These are phyloP conservation scores for Phyllopteryx taeniolatus DNA, from an alignment of 2,113 vertebrate genomes.

Conservation along the genomic window DNA sequence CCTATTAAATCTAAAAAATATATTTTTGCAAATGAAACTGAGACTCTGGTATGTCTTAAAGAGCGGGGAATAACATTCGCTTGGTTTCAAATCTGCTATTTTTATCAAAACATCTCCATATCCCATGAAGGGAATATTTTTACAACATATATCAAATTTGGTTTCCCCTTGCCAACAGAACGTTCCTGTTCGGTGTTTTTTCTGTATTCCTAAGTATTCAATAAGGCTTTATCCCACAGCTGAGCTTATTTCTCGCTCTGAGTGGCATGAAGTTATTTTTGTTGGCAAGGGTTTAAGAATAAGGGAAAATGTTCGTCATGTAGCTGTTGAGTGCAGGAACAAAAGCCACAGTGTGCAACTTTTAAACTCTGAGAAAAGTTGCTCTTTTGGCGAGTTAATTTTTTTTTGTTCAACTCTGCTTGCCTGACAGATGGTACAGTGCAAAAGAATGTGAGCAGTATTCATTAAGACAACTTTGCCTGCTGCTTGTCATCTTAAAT, in stretches of 20 bases:
- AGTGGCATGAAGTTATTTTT: conserved; percentile 49
- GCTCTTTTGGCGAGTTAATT: conserved; percentile 39
- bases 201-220: conserved; percentile 17
- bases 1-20: not conserved
- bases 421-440: conserved; percentile 61
- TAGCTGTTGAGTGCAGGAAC: conserved; percentile 21
- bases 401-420: conserved; percentile 46
- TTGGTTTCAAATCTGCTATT: conserved; percentile 26
- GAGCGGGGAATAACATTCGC: conserved; percentile 20
- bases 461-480: conserved; percentile 59
- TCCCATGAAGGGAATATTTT: conserved; percentile 38
- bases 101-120: conserved; percentile 55
- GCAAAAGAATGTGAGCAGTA: conserved; percentile 43
- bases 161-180: conserved; percentile 28
- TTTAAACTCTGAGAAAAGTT: conserved; percentile 28
- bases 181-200: conserved; percentile 20
- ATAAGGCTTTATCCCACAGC: conserved; percentile 25
- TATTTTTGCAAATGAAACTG: not conserved
- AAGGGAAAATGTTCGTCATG: conserved; percentile 37
- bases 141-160: conserved; percentile 41
- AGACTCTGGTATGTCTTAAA: not conserved
- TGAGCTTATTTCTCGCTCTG: conserved; percentile 32
- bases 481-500: conserved; percentile 64
- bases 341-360: conserved; percentile 7
- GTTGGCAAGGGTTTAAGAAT: conserved; percentile 27